Percentiles rank a stretch among this genome's conserved stretches.
Evolutionary conservation across 1,140 invertebrate genomes (phyloP).

Genomic region (Pseudachorutes palmiensis): DNA sequence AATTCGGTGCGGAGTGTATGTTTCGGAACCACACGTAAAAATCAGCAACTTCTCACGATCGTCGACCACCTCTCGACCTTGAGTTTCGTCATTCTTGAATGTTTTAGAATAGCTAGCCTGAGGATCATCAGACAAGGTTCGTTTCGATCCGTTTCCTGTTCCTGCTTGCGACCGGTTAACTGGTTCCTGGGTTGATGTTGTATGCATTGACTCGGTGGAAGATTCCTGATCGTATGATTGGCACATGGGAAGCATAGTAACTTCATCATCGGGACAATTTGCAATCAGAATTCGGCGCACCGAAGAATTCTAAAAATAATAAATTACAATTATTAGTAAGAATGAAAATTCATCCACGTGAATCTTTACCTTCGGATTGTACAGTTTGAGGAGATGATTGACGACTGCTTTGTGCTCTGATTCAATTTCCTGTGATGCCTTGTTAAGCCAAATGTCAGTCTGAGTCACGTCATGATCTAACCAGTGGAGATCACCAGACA

Average conservation of each 20-base stretch:
- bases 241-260: too few relatives aligned
- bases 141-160: too few relatives aligned
- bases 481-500: constrained; percentile 74
- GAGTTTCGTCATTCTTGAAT: background rate
- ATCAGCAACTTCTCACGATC: constrained; percentile 54
- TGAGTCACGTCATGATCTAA: constrained; percentile 68
- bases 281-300: too few relatives aligned
- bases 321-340: too few relatives aligned
- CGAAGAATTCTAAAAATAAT: too few relatives aligned
- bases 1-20: constrained; percentile 80
- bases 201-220: too few relatives aligned
- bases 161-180: too few relatives aligned
- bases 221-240: too few relatives aligned
- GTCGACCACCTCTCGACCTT: constrained; percentile 30
- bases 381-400: constrained; percentile 67
- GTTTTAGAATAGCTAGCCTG: background rate
- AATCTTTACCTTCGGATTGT: constrained; percentile 58
- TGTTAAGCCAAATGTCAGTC: constrained; percentile 74
- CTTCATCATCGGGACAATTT: too few relatives aligned
- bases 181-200: too few relatives aligned
- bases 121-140: too few relatives aligned
- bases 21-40: constrained; percentile 74
- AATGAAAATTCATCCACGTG: too few relatives aligned
- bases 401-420: constrained; percentile 74
- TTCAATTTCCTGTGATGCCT: constrained; percentile 64